A percentile compares a stretch with the other conserved stretches of the same genome.
Conservation (phyloP, 2,797 vertebrate species). For the Pipistrellus nathusii region DNA sequence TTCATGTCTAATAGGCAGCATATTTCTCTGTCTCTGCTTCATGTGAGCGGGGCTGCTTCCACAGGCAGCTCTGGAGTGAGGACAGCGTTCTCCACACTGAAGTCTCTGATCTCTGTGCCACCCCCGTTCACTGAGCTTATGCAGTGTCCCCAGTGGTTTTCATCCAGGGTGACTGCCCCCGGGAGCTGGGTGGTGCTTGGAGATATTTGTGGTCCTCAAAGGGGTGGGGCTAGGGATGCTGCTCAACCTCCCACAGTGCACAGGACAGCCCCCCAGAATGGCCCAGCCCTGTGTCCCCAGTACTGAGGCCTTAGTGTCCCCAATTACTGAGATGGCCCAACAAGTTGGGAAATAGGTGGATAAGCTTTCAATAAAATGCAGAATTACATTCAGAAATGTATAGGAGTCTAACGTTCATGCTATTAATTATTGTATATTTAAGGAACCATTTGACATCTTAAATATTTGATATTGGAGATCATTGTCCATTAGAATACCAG, state of each 20-base stretch:
- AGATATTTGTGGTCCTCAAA: neutral
- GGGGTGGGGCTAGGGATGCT: neutral
- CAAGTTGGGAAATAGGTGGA: neutral
- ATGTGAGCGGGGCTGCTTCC: accelerated
- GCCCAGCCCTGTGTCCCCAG: neutral
- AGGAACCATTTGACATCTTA: neutral
- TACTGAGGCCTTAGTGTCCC: no score
- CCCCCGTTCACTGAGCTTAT: accelerated
- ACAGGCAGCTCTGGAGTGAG: neutral
- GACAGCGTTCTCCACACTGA: accelerated
- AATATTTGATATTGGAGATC: neutral
- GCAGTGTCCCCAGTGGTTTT: accelerated
- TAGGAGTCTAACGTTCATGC: neutral
- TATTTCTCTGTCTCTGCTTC: neutral
- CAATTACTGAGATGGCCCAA: neutral
- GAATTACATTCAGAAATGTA: neutral
- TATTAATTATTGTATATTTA: no score
- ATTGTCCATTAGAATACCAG: neutral
- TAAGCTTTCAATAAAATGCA: neutral
- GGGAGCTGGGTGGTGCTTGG: neutral
- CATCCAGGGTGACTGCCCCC: neutral
- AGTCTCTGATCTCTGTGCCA: neutral
- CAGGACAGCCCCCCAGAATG: neutral
- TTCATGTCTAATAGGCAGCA: neutral
- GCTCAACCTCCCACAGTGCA: neutral